These are phyloP conservation scores for Phymastichus coffea DNA, from an alignment of 1,140 invertebrate species.

Conservation along the genomic window DNA sequence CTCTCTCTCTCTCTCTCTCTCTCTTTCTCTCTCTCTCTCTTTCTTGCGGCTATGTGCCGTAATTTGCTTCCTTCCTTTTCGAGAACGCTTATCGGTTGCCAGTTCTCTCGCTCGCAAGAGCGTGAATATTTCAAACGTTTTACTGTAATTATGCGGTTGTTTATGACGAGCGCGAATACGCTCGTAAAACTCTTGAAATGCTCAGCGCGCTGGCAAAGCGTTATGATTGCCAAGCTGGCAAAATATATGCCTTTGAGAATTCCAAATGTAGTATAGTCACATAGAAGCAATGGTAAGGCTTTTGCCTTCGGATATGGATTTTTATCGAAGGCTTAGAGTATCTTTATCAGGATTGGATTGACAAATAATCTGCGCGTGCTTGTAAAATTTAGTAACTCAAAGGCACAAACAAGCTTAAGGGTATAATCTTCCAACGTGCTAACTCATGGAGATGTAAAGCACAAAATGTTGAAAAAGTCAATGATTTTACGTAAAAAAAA, in stretches of 20 bases:
- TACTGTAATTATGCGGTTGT: constrained; percentile 26
- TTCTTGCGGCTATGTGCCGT: constrained; percentile 9
- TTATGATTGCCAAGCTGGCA: too few species aligned
- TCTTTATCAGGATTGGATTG: constrained; percentile 11
- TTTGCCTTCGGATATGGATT: constrained; percentile 2
- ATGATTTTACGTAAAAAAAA: too few species aligned
- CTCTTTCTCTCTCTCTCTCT: too few species aligned
- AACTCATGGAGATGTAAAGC: too few species aligned
- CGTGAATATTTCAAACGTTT: constrained; percentile 28
- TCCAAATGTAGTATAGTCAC: too few species aligned
- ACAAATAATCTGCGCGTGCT: neutral
- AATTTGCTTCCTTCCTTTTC: constrained; percentile 26
- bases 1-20: too few species aligned
- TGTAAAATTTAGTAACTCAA: constrained; percentile 12
- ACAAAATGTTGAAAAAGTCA: too few species aligned
- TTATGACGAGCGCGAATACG: constrained; percentile 25
- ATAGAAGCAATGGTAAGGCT: too few species aligned
- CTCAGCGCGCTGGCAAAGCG: too few species aligned
- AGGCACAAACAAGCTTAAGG: neutral
- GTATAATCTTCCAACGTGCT: too few species aligned
- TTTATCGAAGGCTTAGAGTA: neutral
- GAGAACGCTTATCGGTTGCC: constrained; percentile 16
- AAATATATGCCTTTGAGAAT: too few species aligned
- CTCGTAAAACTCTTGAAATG: too few species aligned
- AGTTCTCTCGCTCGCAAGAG: neutral